Evolutionary conservation across 2,888 invertebrate genomes (phyloP).

Genomic region (Hydriomena furcata): DNA sequence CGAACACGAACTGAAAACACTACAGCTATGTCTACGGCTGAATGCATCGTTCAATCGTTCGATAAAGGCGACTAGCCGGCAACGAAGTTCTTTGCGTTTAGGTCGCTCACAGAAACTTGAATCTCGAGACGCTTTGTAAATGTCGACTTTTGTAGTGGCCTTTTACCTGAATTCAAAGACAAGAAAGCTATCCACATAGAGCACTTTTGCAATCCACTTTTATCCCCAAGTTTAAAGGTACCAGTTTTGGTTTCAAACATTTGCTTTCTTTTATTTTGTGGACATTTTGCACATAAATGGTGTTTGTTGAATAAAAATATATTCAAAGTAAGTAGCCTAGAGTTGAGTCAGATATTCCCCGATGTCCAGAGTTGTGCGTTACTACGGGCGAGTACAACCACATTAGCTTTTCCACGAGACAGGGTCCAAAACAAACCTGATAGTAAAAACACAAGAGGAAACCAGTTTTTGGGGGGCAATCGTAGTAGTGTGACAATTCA

Average conservation of each 20-base stretch:
- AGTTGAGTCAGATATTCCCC: background rate
- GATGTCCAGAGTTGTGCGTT: slow-evolving; percentile 8
- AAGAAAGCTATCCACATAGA: slow-evolving; percentile 33
- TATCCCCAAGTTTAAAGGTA: slow-evolving; percentile 14
- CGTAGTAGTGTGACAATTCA: slow-evolving; percentile 67
- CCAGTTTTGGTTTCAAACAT: slow-evolving; percentile 6
- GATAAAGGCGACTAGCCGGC: slow-evolving; percentile 53
- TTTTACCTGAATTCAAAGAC: slow-evolving; percentile 46
- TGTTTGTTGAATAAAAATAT: slow-evolving; percentile 4
- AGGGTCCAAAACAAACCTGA: slow-evolving; percentile 31
- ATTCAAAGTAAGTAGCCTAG: slow-evolving; percentile 8
- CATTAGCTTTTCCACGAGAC: slow-evolving; percentile 21
- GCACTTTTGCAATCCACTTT: slow-evolving; percentile 32
- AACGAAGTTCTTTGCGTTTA: slow-evolving; percentile 52
- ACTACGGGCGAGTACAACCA: slow-evolving; percentile 12
- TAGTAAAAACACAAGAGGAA: slow-evolving; percentile 38
- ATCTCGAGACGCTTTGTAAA: slow-evolving; percentile 53
- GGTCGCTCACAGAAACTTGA: slow-evolving; percentile 53
- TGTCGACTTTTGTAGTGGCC: slow-evolving; percentile 50
- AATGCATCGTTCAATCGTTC: slow-evolving; percentile 48
- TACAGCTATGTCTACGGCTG: slow-evolving; percentile 30
- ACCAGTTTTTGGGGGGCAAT: slow-evolving; percentile 42
- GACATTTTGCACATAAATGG: slow-evolving; percentile 9
- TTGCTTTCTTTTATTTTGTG: slow-evolving; percentile 11
- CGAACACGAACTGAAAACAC: slow-evolving; percentile 19